Evolutionary conservation across 1,140 invertebrate genomes (phyloP).

Genomic region (Drosophila nebulosa): DNA sequence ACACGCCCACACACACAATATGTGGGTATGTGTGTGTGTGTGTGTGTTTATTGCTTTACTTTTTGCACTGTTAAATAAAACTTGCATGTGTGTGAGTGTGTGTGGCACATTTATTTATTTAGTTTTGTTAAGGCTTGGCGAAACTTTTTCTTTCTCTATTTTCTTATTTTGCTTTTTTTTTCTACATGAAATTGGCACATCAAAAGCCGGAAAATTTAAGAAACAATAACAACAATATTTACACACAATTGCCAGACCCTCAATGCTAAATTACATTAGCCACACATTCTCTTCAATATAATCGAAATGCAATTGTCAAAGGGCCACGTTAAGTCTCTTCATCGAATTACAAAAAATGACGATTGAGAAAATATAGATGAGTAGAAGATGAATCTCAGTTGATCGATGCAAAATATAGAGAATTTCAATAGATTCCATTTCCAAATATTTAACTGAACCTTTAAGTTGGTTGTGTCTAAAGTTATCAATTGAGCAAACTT

Average conservation of each 20-base stretch:
- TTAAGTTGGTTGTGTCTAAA: not conserved
- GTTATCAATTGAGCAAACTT: not conserved
- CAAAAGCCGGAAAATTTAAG: slow-evolving; percentile 67
- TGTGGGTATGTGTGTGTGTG: slow-evolving; percentile 11
- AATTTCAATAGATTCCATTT: not conserved
- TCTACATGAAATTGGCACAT: slow-evolving; percentile 63
- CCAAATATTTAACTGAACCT: not conserved
- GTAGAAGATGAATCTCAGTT: no score
- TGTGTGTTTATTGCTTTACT: slow-evolving; percentile 67
- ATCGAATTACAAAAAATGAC: no score
- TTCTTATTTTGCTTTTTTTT: slow-evolving; percentile 4
- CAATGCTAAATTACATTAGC: not conserved
- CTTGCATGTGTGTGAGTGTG: slow-evolving; percentile 27
- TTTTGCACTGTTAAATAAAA: slow-evolving; percentile 62
- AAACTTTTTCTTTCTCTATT: slow-evolving; percentile 36
- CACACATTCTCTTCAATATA: not conserved
- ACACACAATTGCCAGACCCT: not conserved
- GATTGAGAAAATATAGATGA: no score
- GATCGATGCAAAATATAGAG: no score
- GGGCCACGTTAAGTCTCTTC: no score
- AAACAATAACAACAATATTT: not conserved
- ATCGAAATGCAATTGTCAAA: not conserved
- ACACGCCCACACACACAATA: slow-evolving; percentile 27
- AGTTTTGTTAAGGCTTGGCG: slow-evolving; percentile 58
- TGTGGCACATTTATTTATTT: slow-evolving; percentile 67